Conservation (phyloP, 2,797 vertebrate genomes). For the Poeciliopsis infans region DNA sequence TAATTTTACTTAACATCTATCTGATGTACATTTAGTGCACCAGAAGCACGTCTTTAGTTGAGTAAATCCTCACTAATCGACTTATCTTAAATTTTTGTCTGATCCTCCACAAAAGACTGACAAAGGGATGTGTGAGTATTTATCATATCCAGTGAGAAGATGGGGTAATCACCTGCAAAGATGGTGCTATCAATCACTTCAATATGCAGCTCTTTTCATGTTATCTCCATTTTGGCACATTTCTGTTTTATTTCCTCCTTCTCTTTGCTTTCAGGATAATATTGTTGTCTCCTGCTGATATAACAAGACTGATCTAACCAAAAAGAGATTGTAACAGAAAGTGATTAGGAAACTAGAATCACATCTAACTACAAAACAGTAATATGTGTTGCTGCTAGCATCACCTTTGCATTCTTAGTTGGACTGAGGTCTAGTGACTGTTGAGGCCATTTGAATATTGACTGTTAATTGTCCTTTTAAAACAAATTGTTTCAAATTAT, state of each 20-base stretch:
- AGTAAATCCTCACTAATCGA: conserved; percentile 1
- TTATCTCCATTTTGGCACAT: conserved; percentile 18
- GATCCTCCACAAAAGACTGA: conserved; percentile 15
- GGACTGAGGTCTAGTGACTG: not conserved
- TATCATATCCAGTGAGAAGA: conserved; percentile 7
- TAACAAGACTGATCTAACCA: not conserved
- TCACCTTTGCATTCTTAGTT: not conserved
- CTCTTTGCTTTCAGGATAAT: conserved; percentile 20
- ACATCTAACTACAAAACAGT: too few species aligned
- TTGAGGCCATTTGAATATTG: not conserved
- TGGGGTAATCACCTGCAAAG: conserved; percentile 26
- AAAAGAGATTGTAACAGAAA: too few species aligned
- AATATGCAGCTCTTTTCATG: not conserved
- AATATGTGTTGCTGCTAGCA: too few species aligned
- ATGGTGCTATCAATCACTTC: conserved; percentile 29
- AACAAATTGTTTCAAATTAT: not conserved
- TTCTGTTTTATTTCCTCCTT: conserved; percentile 25
- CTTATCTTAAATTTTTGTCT: not conserved
- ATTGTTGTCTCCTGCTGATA: conserved; percentile 23
- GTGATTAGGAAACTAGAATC: too few species aligned
- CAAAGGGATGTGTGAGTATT: conserved; percentile 21
- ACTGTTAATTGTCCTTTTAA: not conserved
- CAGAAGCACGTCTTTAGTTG: not conserved
- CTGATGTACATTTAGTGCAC: not conserved
- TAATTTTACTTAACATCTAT: not conserved